Percentiles rank a stretch among this genome's conserved stretches.
phyloP scores from a whole-genome alignment of 2,888 invertebrate species.

The Drosophila mettleri region DNA sequence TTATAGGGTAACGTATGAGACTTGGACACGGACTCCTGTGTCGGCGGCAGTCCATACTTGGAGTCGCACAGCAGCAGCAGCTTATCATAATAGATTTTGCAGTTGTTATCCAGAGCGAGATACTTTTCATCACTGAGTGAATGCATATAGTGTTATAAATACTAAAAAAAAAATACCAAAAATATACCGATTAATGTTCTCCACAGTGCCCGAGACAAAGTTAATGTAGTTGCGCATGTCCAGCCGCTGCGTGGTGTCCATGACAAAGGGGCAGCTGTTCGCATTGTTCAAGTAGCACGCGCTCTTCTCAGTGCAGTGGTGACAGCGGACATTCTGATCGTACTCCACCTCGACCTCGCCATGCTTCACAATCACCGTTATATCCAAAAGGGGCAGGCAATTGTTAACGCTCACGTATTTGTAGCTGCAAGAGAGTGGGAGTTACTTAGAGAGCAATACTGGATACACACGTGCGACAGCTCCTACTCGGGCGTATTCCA shows the following conservation, averaged over 20 bases:
- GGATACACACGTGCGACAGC: not conserved
- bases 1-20: slow-evolving; percentile 57
- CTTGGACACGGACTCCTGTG: not conserved
- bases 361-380: slow-evolving; percentile 64
- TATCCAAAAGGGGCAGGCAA: slow-evolving; percentile 67
- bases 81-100: slow-evolving; percentile 70
- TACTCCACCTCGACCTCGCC: slow-evolving; percentile 74
- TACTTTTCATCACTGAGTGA: slow-evolving; percentile 49
- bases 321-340: slow-evolving; percentile 61
- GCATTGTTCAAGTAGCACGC: slow-evolving; percentile 63
- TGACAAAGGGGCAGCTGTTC: slow-evolving; percentile 60
- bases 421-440: slow-evolving; percentile 10
- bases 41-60: slow-evolving; percentile 48
- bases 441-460: not conserved
- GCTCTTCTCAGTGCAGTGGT: slow-evolving; percentile 31
- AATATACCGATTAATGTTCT: slow-evolving; percentile 63
- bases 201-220: slow-evolving; percentile 65
- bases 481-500: slow-evolving; percentile 73
- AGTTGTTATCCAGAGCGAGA: slow-evolving; percentile 59
- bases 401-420: slow-evolving; percentile 38
- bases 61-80: slow-evolving; percentile 65
- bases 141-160: not conserved
- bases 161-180: not conserved
- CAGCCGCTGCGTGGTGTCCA: slow-evolving; percentile 69
- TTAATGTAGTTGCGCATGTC: slow-evolving; percentile 71